Evolutionary conservation across 2,888 invertebrate genomes (phyloP).

Genomic region (Spodoptera picta): DNA sequence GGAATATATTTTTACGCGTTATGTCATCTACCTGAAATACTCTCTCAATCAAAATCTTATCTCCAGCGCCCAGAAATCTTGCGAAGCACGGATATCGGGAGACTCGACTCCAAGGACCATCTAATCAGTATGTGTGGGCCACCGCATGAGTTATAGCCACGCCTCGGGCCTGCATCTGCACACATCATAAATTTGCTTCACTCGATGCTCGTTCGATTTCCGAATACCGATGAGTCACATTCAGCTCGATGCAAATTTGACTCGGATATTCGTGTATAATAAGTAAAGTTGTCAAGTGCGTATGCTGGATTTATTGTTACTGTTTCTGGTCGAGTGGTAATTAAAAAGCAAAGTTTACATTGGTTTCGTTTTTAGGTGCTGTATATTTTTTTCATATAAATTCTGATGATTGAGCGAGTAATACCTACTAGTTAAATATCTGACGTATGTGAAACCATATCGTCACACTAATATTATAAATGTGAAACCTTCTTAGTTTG

Average conservation of each 20-base stretch:
- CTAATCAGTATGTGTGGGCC: constrained; percentile 67
- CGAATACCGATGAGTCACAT: constrained; percentile 72
- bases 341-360: too few relatives aligned
- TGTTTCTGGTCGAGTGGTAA: too few relatives aligned
- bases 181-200: constrained; percentile 76
- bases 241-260: constrained; percentile 37
- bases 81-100: constrained; percentile 6
- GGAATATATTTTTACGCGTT: too few relatives aligned
- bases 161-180: constrained; percentile 67
- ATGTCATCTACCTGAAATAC: constrained; percentile 1
- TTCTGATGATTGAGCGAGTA: too few relatives aligned
- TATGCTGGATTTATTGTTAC: neutral
- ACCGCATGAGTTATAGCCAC: constrained; percentile 65
- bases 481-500: too few relatives aligned
- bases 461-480: too few relatives aligned
- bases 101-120: constrained; percentile 27
- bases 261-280: constrained; percentile 35
- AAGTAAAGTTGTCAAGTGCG: constrained; percentile 23
- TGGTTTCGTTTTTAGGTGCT: too few relatives aligned
- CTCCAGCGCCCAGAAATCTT: constrained; percentile 13
- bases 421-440: too few relatives aligned
- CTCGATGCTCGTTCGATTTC: constrained; percentile 71
- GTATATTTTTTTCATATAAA: too few relatives aligned
- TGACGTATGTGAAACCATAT: too few relatives aligned
- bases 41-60: neutral